Evolutionary conservation across 1,140 invertebrate genomes (phyloP), one percentile per base, ranked within the genome.

Genomic region (Solen grandis): DNA sequence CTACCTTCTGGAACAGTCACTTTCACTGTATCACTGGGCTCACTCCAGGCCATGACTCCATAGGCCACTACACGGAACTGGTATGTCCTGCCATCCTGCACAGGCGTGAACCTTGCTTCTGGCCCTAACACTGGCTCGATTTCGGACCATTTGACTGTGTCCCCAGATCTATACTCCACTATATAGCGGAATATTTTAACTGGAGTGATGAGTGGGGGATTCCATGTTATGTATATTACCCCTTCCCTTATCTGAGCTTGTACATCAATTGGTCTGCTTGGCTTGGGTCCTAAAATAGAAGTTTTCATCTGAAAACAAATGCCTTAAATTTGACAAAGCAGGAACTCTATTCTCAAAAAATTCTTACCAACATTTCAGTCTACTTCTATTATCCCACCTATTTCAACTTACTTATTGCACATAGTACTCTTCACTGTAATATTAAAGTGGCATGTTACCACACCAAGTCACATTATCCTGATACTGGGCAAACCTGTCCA

Each of bases 251-350:
- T 94, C 35, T 14, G 25, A 16, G 95, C 96, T 41, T 96, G 96
- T 62, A 99, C 93, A 92, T 98, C 98, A 73, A 95, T 94, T 5
- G 97, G 97, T 41, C 95, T 95, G 87, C 96, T 95, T 33, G 97
- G 97, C 92, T 95, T 96, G 68, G 97, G 97, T 92, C 97, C 97
- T 97, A 92, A 50, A 88, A 33, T 13, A 62, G 13, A 25, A 55
- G 14, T n/a, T n/a, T n/a, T n/a, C n/a, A n/a, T n/a, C n/a, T n/a
- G n/a, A n/a, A n/a, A n/a, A n/a, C n/a, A n/a, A n/a, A n/a, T n/a
- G n/a, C n/a, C n/a, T n/a, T n/a, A n/a, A n/a, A n/a, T n/a, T n/a
- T n/a, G n/a, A n/a, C n/a, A n/a, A n/a, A n/a, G n/a, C n/a, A n/a
- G n/a, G n/a, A n/a, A n/a, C n/a, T n/a, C n/a, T n/a, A n/a, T n/a